A percentile compares a stretch with the other conserved stretches of the same genome.
Evolutionary conservation across 2,113 vertebrate genomes (phyloP).

Genomic region (Peucedramus taeniatus): DNA sequence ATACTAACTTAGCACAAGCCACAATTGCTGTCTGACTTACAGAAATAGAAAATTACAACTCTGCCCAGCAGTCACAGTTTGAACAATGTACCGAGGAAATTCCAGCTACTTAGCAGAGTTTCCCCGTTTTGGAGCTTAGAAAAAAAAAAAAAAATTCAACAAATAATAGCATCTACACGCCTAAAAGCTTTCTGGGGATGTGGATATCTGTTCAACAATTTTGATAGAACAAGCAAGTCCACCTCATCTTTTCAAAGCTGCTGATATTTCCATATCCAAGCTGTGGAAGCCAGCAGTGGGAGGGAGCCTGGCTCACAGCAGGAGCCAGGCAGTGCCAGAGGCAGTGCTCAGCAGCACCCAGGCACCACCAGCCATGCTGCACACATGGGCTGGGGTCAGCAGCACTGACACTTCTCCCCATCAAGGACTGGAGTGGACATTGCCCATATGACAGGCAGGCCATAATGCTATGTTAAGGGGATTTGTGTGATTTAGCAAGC

Average conservation of each 20-base stretch:
- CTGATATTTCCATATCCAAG: not conserved
- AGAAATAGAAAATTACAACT: slow-evolving; percentile 79
- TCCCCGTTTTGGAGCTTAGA: not conserved
- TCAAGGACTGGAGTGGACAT: accelerated
- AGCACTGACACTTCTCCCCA: not conserved
- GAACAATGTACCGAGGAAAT: slow-evolving; percentile 30
- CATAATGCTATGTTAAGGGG: not conserved
- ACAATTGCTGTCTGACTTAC: slow-evolving; percentile 71
- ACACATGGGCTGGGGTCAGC: accelerated
- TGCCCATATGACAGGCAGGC: not conserved
- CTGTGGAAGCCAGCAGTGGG: not conserved
- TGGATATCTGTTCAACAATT: not conserved
- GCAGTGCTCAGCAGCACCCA: accelerated
- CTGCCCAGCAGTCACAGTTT: slow-evolving; percentile 41
- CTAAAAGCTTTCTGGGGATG: not conserved
- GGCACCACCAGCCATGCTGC: not conserved
- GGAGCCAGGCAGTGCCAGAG: not conserved
- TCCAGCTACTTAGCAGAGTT: slow-evolving; percentile 30
- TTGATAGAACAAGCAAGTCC: not conserved
- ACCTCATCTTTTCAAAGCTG: not conserved
- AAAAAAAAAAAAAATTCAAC: not conserved
- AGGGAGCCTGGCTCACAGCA: not conserved
- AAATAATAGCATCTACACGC: not conserved
- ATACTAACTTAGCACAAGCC: slow-evolving; percentile 67
- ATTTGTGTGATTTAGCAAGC: not conserved